Percentiles rank a stretch among this genome's conserved stretches.
These are phyloP conservation scores for Drosophila affinis DNA, from an alignment of 2,888 invertebrate genomes.

Conservation along the genomic window DNA sequence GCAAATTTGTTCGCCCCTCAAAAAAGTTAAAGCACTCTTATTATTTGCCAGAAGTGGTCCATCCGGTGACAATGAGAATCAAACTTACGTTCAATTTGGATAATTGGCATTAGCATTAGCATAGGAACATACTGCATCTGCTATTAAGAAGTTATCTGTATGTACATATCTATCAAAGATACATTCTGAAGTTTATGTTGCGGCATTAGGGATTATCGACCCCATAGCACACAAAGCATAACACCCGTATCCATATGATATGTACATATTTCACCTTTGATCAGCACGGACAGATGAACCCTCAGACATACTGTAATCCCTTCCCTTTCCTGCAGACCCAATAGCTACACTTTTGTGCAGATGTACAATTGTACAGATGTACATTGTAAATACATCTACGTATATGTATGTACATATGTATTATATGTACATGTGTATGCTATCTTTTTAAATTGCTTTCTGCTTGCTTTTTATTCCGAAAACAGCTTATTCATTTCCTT, in stretches of 20 bases:
- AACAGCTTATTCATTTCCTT: constrained; percentile 24
- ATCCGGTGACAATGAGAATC: background rate
- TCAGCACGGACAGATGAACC: too few species aligned
- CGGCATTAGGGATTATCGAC: too few species aligned
- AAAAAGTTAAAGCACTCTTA: background rate
- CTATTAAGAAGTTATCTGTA: too few species aligned
- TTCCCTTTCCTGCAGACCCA: too few species aligned
- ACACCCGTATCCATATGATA: too few species aligned
- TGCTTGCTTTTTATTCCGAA: constrained; percentile 8
- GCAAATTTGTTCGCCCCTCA: constrained; percentile 51
- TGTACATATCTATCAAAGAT: too few species aligned
- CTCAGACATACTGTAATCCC: too few species aligned
- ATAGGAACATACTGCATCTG: background rate
- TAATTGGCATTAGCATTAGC: background rate
- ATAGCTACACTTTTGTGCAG: too few species aligned
- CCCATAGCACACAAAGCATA: too few species aligned
- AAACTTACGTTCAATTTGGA: background rate
- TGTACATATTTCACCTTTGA: too few species aligned
- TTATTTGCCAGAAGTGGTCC: background rate
- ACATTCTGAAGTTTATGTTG: too few species aligned
- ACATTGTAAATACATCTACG: background rate
- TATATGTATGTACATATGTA: background rate
- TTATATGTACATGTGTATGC: background rate
- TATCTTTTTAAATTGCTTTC: constrained; percentile 10
- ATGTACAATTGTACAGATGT: too few species aligned